Percentiles rank a stretch among this genome's conserved stretches.
Conservation (phyloP, 2,888 invertebrate genomes). For the Hoplodrina ambigua region DNA sequence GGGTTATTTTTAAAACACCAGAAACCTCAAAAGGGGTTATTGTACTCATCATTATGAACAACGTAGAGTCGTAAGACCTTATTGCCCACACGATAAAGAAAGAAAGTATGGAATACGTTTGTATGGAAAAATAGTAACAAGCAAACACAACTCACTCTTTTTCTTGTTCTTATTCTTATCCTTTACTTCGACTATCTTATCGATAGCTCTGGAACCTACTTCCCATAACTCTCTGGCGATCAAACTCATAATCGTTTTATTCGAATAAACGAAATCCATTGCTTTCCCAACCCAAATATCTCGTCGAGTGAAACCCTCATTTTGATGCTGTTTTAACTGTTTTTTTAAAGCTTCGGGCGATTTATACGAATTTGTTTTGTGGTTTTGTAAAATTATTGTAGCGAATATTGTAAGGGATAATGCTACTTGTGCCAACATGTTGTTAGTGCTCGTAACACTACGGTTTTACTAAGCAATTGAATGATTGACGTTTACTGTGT, state of each 20-base stretch:
- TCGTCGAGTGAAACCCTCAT: slow-evolving; percentile 70
- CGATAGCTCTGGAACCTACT: slow-evolving; percentile 79
- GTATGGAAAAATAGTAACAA: too few relatives aligned
- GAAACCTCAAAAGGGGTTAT: too few relatives aligned
- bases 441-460: slow-evolving; percentile 32
- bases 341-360: slow-evolving; percentile 71
- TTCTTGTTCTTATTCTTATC: not conserved
- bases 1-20: too few relatives aligned
- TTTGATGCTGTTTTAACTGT: slow-evolving; percentile 68
- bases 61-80: too few relatives aligned
- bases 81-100: too few relatives aligned
- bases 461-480: slow-evolving; percentile 2
- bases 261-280: slow-evolving; percentile 84
- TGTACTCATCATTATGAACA: too few relatives aligned
- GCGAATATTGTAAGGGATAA: slow-evolving; percentile 57
- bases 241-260: slow-evolving; percentile 82
- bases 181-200: slow-evolving; percentile 60
- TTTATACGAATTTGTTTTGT: slow-evolving; percentile 72
- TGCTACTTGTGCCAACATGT: slow-evolving; percentile 67
- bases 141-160: slow-evolving; percentile 23
- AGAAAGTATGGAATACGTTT: too few relatives aligned
- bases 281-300: slow-evolving; percentile 80
- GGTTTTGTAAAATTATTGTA: slow-evolving; percentile 64
- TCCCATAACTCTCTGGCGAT: slow-evolving; percentile 84
- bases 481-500: slow-evolving; percentile 2